Conservation (phyloP, 2,797 vertebrate genomes). For the Sardinella longiceps region DNA sequence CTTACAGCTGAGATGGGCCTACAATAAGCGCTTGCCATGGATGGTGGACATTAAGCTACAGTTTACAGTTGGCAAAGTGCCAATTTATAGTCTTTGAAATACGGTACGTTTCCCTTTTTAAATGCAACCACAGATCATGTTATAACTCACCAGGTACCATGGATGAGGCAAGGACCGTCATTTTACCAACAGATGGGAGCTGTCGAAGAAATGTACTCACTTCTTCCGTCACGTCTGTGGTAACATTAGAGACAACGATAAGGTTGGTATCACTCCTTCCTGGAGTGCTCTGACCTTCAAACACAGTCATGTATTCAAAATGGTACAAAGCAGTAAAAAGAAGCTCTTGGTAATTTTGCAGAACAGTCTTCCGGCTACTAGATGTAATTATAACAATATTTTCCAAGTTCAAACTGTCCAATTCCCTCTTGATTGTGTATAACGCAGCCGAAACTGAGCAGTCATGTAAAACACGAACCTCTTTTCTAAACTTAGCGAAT, state of each 20-base stretch:
- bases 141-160: slow-evolving; percentile 84
- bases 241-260: slow-evolving; percentile 50
- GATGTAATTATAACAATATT: slow-evolving; percentile 75
- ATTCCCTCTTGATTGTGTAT: slow-evolving; percentile 74
- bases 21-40: too few species aligned
- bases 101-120: too few species aligned
- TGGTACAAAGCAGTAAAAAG: slow-evolving; percentile 85
- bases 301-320: slow-evolving; percentile 74
- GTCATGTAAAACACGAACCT: neutral
- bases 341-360: slow-evolving; percentile 73
- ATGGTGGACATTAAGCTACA: too few species aligned
- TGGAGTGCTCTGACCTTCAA: neutral
- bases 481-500: neutral
- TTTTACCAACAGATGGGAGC: slow-evolving; percentile 77
- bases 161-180: slow-evolving; percentile 78
- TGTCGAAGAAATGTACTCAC: slow-evolving; percentile 76
- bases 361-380: slow-evolving; percentile 60
- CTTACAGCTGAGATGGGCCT: too few species aligned
- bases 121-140: neutral
- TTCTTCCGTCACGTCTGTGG: slow-evolving; percentile 61
- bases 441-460: neutral
- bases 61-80: too few species aligned
- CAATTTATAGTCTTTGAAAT: too few species aligned
- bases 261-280: slow-evolving; percentile 40
- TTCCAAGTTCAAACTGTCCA: slow-evolving; percentile 78